phyloP scores from a whole-genome alignment of 2,797 vertebrate genomes.

The Notolabrus celidotus region DNA sequence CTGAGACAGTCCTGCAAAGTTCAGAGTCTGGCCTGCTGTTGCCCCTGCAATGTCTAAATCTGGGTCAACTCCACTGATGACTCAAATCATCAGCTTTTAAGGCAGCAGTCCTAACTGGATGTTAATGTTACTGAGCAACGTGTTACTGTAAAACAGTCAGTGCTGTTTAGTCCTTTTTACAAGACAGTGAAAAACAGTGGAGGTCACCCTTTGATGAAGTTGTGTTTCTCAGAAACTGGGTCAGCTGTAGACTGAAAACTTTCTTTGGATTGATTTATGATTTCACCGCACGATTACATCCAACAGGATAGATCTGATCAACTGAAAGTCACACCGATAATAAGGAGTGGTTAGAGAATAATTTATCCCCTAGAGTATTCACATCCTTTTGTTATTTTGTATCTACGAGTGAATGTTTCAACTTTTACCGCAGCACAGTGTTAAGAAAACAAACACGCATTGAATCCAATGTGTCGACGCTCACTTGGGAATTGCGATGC shows the following conservation, averaged over 20 bases:
- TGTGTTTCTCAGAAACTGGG: neutral
- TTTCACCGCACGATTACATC: neutral
- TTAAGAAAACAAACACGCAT: too few relatives aligned
- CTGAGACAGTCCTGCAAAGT: neutral
- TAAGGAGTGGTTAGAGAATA: neutral
- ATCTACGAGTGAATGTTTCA: too few relatives aligned
- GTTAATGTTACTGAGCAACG: constrained; percentile 1
- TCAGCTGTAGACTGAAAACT: constrained; percentile 7
- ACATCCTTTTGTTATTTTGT: too few relatives aligned
- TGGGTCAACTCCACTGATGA: neutral
- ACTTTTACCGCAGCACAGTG: too few relatives aligned
- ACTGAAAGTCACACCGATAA: constrained; percentile 15
- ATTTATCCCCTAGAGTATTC: too few relatives aligned
- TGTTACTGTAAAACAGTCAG: neutral
- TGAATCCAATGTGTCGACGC: too few relatives aligned
- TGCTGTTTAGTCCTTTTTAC: neutral
- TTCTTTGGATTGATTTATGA: neutral
- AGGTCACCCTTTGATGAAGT: neutral
- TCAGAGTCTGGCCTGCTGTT: neutral
- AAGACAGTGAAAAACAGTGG: neutral
- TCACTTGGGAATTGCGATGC: too few relatives aligned
- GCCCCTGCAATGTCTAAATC: neutral
- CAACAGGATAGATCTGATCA: neutral
- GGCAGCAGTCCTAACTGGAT: neutral
- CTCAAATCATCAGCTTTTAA: neutral